Percentiles rank a stretch among this genome's conserved stretches.
Conservation (phyloP, 2,888 invertebrate genomes). For the Epirrita christyi region DNA sequence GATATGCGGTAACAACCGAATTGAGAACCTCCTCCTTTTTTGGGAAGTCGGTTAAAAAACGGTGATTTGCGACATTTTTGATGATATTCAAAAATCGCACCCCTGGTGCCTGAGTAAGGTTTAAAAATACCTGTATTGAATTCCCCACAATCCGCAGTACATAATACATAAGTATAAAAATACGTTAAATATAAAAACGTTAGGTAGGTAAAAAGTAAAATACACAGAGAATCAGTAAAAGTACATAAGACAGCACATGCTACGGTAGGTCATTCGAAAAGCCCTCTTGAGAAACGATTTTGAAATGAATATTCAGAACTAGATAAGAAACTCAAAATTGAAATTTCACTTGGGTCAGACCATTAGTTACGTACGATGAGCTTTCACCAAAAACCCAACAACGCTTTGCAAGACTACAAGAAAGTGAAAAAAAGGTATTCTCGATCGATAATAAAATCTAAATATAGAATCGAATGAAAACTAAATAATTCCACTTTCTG, state of each 20-base stretch:
- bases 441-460: slow-evolving; percentile 29
- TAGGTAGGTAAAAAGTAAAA: too few relatives aligned
- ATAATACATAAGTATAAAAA: too few relatives aligned
- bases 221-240: too few relatives aligned
- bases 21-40: too few relatives aligned
- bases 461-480: background rate
- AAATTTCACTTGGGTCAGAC: slow-evolving; percentile 22
- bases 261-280: background rate
- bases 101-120: background rate
- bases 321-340: slow-evolving; percentile 15
- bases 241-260: too few relatives aligned
- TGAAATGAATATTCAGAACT: slow-evolving; percentile 16
- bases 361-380: slow-evolving; percentile 15
- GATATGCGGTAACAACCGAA: too few relatives aligned
- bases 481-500: slow-evolving; percentile 32
- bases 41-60: too few relatives aligned
- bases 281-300: background rate
- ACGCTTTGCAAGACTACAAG: slow-evolving; percentile 28
- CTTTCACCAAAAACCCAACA: slow-evolving; percentile 38
- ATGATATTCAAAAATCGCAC: too few relatives aligned
- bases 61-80: too few relatives aligned
- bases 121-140: too few relatives aligned
- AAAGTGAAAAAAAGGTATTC: slow-evolving; percentile 33
- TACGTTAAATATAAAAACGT: too few relatives aligned
- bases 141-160: too few relatives aligned